phyloP scores from a whole-genome alignment of 2,113 vertebrate genomes.

The Mus spicilegus region DNA sequence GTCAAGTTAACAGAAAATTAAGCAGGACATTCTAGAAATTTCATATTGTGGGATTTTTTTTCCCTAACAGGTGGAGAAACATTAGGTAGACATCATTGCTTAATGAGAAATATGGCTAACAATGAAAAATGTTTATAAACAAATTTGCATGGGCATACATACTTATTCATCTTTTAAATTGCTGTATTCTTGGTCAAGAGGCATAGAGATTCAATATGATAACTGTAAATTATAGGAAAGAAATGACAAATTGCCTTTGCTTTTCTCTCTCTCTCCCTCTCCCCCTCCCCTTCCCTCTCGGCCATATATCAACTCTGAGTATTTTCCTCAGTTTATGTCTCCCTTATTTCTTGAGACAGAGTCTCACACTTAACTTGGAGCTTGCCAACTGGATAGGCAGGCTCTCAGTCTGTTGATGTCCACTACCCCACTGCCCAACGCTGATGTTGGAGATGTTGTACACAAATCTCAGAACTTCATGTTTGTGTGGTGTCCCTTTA shows the following conservation, averaged over 20 bases:
- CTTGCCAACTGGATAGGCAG: not conserved
- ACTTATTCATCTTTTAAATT: not conserved
- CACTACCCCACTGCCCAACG: not conserved
- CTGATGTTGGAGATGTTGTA: not conserved
- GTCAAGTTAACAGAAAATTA: not conserved
- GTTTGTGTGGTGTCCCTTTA: not conserved
- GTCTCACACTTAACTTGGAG: not conserved
- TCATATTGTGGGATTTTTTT: not conserved
- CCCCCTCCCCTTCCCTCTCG: not conserved
- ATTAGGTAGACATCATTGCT: not conserved
- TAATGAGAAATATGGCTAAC: not conserved
- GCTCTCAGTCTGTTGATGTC: not conserved
- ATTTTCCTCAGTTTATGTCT: not conserved
- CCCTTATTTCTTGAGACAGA: not conserved
- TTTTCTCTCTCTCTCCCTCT: not conserved
- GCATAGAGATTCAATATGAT: not conserved
- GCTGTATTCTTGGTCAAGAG: not conserved
- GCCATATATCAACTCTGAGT: not conserved
- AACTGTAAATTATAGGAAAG: not conserved
- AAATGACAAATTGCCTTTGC: not conserved
- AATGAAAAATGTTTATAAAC: not conserved
- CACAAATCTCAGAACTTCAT: not conserved
- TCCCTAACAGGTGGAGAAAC: not conserved
- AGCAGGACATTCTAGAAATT: constrained; percentile 6
- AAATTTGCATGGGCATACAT: not conserved